Base-by-base conservation (phyloP, 2,797 vertebrate genomes). In the Rhabdomys pumilio region DNA sequence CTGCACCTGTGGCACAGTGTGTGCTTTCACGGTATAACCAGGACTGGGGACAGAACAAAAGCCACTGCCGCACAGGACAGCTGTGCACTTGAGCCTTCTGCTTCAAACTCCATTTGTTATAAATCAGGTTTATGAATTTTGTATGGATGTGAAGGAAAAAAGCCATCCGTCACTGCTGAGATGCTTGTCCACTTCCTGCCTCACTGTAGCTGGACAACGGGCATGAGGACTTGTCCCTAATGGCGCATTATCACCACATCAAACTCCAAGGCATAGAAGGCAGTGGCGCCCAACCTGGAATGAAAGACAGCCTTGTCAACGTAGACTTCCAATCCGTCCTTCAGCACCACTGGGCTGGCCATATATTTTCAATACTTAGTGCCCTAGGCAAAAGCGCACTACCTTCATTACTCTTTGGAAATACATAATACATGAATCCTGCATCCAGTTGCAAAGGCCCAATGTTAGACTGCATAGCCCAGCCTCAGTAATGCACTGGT, bases 81-180 rank as follows among this genome's bases (percentile, higher is more conserved):
- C 44, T 89, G 65, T 0, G 6, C 73, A 67, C 3, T 1, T 7
- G 3, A 76, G 77, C 50, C 65, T 50, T 63, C 38, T 63, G 94
- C 89, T 67, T 47, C 26, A 26, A 14, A 92, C 24, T 17, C 80
- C 65, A 47, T 0, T 1, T 5, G 91, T 17, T n/a, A 65, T 79
- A 89, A 95, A 91, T 95, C 95, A 90, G 69, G 76, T 26, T 73
- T 85, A 95, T 47, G 83, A 85, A 69, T 77, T 89, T 65, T 89
- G 79, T 41, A 81, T 3, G 47, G 57, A 38, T 73, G 83, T 59
- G 26, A 72, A 76, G 91, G 77, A 53, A 69, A 86, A 88, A 93
- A 84, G 61, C 80, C 67, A 82, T 73, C 50, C 6, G 31, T 75
- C 90, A 76, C 83, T 20, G 5, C 38, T 1, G 14, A 57, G 82